phyloP scores from a whole-genome alignment of 2,888 invertebrate genomes.

The Sinohyriopsis cumingii region DNA sequence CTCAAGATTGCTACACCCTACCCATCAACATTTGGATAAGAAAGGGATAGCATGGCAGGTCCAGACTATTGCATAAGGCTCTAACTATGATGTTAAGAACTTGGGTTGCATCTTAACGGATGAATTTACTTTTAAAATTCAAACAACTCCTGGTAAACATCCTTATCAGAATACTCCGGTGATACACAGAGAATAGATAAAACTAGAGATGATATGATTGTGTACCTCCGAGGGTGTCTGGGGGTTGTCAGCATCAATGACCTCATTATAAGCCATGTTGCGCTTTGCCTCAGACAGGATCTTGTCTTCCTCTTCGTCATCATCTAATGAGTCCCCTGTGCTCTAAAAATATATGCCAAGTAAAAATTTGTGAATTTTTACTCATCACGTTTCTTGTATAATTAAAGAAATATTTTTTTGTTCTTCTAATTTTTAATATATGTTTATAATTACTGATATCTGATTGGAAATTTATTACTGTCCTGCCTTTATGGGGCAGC shows the following conservation, averaged over 20 bases:
- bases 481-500: too few relatives aligned
- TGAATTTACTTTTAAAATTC: too few relatives aligned
- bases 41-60: too few relatives aligned
- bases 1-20: too few relatives aligned
- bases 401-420: not conserved
- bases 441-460: not conserved
- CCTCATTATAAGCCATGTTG: conserved; percentile 75
- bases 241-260: conserved; percentile 68
- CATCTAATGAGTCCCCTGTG: conserved; percentile 74
- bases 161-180: too few relatives aligned
- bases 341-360: conserved; percentile 71
- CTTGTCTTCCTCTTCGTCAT: conserved; percentile 72
- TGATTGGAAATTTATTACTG: too few relatives aligned
- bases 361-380: not conserved
- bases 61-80: too few relatives aligned
- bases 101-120: too few relatives aligned
- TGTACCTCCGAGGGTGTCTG: conserved; percentile 49
- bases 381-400: not conserved
- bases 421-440: not conserved
- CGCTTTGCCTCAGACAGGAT: conserved; percentile 73
- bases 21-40: too few relatives aligned
- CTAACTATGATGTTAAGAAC: too few relatives aligned
- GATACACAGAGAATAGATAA: too few relatives aligned
- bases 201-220: not conserved
- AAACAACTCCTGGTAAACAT: too few relatives aligned